Percentiles rank a stretch among this genome's conserved stretches.
phyloP scores from a whole-genome alignment of 2,888 invertebrate species.

The Cantharis rufa region DNA sequence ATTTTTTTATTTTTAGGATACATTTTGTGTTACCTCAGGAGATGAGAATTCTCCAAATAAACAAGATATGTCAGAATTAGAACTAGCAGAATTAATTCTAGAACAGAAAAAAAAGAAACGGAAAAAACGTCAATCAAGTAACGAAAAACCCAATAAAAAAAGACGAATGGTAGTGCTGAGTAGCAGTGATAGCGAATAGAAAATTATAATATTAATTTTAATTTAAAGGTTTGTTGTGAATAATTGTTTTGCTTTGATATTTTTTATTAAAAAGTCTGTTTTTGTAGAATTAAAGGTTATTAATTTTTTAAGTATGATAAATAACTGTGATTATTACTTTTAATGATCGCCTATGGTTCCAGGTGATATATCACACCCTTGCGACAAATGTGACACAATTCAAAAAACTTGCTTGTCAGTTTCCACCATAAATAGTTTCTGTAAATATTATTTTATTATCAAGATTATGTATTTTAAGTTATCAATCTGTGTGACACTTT shows the following conservation, averaged over 20 bases:
- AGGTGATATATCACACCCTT: too few species aligned
- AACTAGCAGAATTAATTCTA: conserved; percentile 65
- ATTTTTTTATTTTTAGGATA: conserved; percentile 58
- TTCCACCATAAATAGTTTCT: too few species aligned
- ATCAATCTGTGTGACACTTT: too few species aligned
- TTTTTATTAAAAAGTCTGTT: background rate
- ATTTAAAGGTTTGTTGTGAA: too few species aligned
- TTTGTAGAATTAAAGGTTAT: background rate
- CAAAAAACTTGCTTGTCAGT: too few species aligned
- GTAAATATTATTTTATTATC: too few species aligned
- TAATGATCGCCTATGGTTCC: too few species aligned
- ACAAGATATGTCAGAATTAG: conserved; percentile 59
- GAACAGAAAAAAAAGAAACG: conserved; percentile 52
- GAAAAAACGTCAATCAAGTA: conserved; percentile 17
- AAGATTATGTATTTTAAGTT: too few species aligned
- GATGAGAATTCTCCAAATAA: conserved; percentile 47
- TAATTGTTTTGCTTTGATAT: too few species aligned
- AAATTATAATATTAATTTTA: background rate
- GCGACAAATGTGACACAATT: too few species aligned
- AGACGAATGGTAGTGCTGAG: conserved; percentile 17
- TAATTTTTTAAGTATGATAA: background rate
- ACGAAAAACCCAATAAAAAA: conserved; percentile 8
- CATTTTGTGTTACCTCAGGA: conserved; percentile 68
- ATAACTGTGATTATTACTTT: background rate
- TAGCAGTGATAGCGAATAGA: conserved; percentile 3